phyloP scores from a whole-genome alignment of 2,113 vertebrate species.

The Archocentrus centrarchus region DNA sequence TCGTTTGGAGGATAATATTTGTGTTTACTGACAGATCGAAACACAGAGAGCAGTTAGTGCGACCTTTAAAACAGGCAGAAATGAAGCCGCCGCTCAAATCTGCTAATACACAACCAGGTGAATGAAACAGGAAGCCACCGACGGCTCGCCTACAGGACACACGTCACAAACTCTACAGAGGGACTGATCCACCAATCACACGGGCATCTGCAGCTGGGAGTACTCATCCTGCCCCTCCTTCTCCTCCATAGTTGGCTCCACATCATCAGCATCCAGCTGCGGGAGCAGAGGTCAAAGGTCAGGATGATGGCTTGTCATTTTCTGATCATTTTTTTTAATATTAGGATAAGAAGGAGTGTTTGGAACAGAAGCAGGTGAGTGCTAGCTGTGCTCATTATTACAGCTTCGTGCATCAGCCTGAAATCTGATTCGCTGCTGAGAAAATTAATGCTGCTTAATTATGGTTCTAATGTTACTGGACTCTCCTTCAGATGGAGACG shows the following conservation, averaged over 20 bases:
- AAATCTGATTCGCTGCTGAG: not conserved
- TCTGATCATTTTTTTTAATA: not conserved
- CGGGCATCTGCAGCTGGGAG: conserved; percentile 94
- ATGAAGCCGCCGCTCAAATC: too few relatives aligned
- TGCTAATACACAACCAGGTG: not conserved
- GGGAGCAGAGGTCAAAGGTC: conserved; percentile 41
- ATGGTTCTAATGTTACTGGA: too few relatives aligned
- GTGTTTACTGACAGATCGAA: not conserved
- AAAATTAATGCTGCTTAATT: not conserved
- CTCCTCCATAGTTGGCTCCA: conserved; percentile 89
- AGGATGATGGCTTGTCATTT: not conserved
- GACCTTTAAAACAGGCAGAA: not conserved
- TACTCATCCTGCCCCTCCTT: conserved; percentile 92
- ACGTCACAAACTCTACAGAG: not conserved
- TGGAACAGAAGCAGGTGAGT: not conserved
- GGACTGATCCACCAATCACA: conserved; percentile 72
- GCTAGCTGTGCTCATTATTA: not conserved
- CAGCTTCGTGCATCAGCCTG: not conserved
- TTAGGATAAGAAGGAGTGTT: not conserved
- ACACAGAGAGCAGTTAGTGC: not conserved
- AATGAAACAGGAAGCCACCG: not conserved
- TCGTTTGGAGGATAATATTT: not conserved
- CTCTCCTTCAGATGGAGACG: too few relatives aligned
- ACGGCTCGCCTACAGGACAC: too few relatives aligned
- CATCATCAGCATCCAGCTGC: conserved; percentile 91